Evolutionary conservation across 2,797 vertebrate genomes (phyloP).

Genomic region (Chelmon rostratus): DNA sequence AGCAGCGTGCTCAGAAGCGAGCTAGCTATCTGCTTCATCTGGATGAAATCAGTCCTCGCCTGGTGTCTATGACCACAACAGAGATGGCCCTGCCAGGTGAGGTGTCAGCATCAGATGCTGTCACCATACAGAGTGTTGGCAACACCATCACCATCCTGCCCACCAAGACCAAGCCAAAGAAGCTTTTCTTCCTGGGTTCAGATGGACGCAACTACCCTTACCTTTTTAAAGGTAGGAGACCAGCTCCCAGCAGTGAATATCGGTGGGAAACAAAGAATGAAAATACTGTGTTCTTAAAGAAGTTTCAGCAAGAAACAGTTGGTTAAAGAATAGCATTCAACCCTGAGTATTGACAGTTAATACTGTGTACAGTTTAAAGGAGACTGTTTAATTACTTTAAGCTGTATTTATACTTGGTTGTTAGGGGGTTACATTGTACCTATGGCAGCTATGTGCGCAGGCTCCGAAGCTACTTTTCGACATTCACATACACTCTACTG

Average conservation of each 20-base stretch:
- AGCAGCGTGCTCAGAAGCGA: conserved; percentile 97
- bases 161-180: conserved; percentile 99
- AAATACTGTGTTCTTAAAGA: neutral
- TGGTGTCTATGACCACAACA: conserved; percentile 93
- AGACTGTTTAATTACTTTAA: neutral
- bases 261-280: neutral
- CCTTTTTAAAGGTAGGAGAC: conserved; percentile 93
- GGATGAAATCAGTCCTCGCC: conserved; percentile 96
- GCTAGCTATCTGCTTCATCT: conserved; percentile 94
- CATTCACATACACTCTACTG: no score
- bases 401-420: neutral
- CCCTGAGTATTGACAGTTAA: neutral
- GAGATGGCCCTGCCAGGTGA: conserved; percentile 98
- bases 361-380: neutral
- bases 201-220: conserved; percentile 97
- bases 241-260: neutral
- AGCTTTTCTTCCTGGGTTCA: conserved; percentile 96
- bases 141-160: conserved; percentile 97
- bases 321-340: neutral
- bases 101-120: conserved; percentile 93
- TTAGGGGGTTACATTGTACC: no score
- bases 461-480: neutral
- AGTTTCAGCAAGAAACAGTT: neutral
- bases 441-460: no score
- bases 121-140: conserved; percentile 96